Percentiles rank a stretch among this genome's conserved stretches.
These are phyloP conservation scores for Brachyptera risi DNA, from an alignment of 2,888 invertebrate genomes.

Conservation along the genomic window DNA sequence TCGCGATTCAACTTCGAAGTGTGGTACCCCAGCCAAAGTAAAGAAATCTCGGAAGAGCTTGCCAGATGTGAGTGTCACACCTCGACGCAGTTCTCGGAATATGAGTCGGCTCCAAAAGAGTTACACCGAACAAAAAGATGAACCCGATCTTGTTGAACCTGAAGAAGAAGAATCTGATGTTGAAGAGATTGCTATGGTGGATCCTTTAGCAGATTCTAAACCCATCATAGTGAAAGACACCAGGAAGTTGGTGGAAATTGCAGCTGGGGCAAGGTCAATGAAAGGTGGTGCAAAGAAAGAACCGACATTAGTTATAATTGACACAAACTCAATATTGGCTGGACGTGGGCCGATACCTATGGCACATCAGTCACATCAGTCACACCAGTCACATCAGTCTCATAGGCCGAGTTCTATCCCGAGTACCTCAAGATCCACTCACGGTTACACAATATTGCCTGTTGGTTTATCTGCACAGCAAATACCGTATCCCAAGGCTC, in stretches of 20 bases:
- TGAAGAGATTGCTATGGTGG: conserved; percentile 58
- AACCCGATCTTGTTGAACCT: conserved; percentile 13
- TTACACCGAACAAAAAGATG: conserved; percentile 46
- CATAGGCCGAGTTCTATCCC: conserved; percentile 4
- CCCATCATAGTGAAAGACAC: conserved; percentile 67
- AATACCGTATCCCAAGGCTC: conserved; percentile 41
- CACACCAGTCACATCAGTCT: not conserved
- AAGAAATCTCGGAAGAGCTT: conserved; percentile 32
- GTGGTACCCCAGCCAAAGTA: conserved; percentile 39
- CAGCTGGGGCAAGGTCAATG: conserved; percentile 53
- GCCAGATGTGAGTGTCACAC: conserved; percentile 43
- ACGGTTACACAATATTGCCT: conserved; percentile 35
- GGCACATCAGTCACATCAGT: too few species aligned
- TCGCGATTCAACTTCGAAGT: conserved; percentile 40
- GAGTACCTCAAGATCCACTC: conserved; percentile 19
- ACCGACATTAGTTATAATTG: conserved; percentile 73
- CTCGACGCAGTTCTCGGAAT: conserved; percentile 54
- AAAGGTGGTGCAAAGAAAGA: conserved; percentile 58
- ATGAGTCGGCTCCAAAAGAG: conserved; percentile 52
- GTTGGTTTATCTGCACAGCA: conserved; percentile 51
- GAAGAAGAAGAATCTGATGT: conserved; percentile 56
- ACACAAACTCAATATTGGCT: conserved; percentile 67
- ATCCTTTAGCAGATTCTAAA: conserved; percentile 52
- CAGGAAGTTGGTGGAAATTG: conserved; percentile 65
- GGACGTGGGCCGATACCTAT: conserved; percentile 57